Base-by-base conservation (phyloP, 2,113 vertebrate species). In the Phaetusa simplex region DNA sequence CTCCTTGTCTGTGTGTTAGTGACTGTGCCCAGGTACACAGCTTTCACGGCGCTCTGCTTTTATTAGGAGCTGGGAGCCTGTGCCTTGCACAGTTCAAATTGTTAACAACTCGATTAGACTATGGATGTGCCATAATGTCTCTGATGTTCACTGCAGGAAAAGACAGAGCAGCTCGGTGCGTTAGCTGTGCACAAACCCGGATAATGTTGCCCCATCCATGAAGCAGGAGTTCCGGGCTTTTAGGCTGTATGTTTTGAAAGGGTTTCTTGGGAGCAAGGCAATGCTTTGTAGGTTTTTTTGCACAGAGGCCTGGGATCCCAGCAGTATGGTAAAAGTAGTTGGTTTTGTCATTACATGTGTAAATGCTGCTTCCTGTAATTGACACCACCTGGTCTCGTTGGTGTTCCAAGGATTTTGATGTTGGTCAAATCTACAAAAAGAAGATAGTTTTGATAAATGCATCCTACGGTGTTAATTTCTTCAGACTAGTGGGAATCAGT, bases 351-450 rank as follows among this genome's bases (percentile, higher is more conserved):
- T 38, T 18, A 17, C 20, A 8, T 40, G 22, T 91, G 55, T 55
- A 64, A 71, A 45, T 78, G 34, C 52, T 32, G 6, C 22, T 38
- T 59, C 15, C 77, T 71, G 58, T 72, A 34, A 67, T 18, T 81
- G 38, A 49, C n/a, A 19, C 45, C 45, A 24, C 43, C 49, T 82
- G 40, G 2, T 92, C 0, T 67, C 22, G 76, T 82, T 97, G 26
- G 11, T 59, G 2, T 89, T 97, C 95, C 85, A 76, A 99, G 99
- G 99, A 99, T 96, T 99, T 99, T 94, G 99, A 99, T 36, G 86
- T 99, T 32, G 99, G 99, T 47, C 98, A 98, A 97, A 97, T 82
- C 8, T 99, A 99, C 95, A 99, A 98, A 97, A 99, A 98, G 97
- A 99, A 98, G 97, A 79, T 99, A 6, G 50, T 95, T 8, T 88